Evolutionary conservation across 92 coral and sea anemone species (phyloP).

Genomic region (Virgularia gustaviana): DNA sequence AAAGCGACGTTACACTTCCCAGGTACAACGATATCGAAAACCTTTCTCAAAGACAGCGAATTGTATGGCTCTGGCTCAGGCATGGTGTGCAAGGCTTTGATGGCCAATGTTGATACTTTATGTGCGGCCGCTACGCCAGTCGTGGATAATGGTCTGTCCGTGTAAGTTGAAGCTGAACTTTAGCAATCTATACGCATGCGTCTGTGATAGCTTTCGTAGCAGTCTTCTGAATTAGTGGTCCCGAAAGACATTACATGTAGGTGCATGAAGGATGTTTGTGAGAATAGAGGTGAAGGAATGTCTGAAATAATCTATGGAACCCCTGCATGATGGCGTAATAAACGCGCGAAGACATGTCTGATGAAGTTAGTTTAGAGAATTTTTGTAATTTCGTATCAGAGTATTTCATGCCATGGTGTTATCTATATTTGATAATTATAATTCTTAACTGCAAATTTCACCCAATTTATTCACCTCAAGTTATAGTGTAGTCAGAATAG

Average conservation of each 20-base stretch:
- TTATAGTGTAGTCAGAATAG: too few relatives aligned
- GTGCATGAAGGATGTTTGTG: too few relatives aligned
- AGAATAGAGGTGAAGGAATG: not conserved
- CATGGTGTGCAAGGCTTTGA: constrained; percentile 76
- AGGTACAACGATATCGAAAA: constrained; percentile 82
- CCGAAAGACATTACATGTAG: too few relatives aligned
- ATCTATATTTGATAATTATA: too few relatives aligned
- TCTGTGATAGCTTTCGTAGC: not conserved
- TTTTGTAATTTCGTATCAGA: too few relatives aligned
- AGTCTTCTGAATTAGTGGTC: not conserved
- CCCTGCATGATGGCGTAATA: too few relatives aligned
- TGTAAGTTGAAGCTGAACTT: constrained; percentile 91
- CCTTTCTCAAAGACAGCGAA: constrained; percentile 89
- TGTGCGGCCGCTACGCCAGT: constrained; percentile 96
- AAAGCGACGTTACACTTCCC: constrained; percentile 87
- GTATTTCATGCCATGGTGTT: too few relatives aligned
- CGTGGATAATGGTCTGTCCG: constrained; percentile 76
- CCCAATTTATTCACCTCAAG: too few relatives aligned
- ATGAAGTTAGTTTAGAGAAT: too few relatives aligned
- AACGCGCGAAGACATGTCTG: too few relatives aligned
- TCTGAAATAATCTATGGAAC: too few relatives aligned
- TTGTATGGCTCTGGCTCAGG: constrained; percentile 65
- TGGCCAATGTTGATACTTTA: constrained; percentile 85
- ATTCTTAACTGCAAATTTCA: too few relatives aligned
- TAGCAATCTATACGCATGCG: not conserved